phyloP scores from a whole-genome alignment of 2,888 invertebrate species.

The Ormyrus labotus region DNA sequence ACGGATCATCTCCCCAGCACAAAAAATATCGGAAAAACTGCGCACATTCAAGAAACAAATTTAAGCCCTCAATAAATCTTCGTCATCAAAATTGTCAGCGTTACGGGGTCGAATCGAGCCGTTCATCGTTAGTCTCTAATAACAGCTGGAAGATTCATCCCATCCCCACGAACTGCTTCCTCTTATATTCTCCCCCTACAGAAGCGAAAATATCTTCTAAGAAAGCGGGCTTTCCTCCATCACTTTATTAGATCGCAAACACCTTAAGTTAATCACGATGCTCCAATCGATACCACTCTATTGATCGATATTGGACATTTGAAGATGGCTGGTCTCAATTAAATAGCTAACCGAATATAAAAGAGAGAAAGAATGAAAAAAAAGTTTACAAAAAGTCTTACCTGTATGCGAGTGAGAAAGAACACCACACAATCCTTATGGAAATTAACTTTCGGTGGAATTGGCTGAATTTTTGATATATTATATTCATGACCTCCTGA shows the following conservation, averaged over 20 bases:
- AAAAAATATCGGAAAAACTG: not conserved
- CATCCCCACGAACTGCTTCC: not conserved
- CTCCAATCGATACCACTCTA: constrained; percentile 1
- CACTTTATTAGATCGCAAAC: no score
- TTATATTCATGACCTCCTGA: no score
- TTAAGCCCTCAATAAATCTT: constrained; percentile 33
- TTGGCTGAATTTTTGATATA: no score
- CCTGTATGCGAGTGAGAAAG: no score
- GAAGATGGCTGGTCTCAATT: no score
- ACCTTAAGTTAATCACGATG: no score
- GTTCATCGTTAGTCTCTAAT: constrained; percentile 25
- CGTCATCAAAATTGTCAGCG: constrained; percentile 39
- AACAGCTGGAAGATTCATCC: not conserved
- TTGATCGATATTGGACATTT: not conserved
- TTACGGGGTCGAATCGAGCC: not conserved
- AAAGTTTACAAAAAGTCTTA: no score
- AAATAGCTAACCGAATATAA: no score
- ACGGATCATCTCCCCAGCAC: not conserved
- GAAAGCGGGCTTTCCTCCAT: not conserved
- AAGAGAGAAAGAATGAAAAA: no score
- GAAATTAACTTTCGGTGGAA: no score
- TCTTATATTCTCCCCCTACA: not conserved
- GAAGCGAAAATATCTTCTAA: constrained; percentile 25
- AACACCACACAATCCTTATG: no score
- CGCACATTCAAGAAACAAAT: not conserved